These are phyloP conservation scores for Hydra vulgaris DNA, from an alignment of 30 jellyfish, hydroid and myxozoan species.

Conservation along the genomic window DNA sequence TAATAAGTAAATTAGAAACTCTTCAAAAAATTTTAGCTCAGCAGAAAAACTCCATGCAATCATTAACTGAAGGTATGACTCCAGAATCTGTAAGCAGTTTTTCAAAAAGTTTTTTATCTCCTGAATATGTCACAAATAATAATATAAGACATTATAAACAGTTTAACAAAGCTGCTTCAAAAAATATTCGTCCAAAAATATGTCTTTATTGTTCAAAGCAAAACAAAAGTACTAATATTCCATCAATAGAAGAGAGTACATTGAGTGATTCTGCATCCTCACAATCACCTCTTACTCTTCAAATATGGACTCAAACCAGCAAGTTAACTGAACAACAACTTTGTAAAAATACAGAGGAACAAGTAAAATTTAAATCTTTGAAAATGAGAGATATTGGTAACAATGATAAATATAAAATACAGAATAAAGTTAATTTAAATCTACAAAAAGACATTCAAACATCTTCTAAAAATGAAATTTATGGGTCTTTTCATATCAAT, in stretches of 20 bases:
- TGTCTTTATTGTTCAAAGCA: background rate
- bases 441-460: background rate
- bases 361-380: background rate
- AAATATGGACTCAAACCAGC: background rate
- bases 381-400: background rate
- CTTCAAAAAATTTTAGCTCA: background rate
- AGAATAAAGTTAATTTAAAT: background rate
- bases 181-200: too few relatives aligned
- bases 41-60: background rate
- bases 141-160: background rate
- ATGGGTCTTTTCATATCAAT: background rate
- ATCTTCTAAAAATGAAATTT: background rate
- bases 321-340: background rate
- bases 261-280: background rate
- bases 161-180: background rate
- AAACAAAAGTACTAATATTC: background rate
- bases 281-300: background rate
- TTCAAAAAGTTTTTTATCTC: too few relatives aligned
- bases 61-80: background rate
- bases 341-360: background rate
- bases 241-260: background rate
- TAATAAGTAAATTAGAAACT: background rate
- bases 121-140: too few relatives aligned
- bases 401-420: background rate
- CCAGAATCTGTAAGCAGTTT: background rate